Evolutionary conservation across 1,140 invertebrate genomes (phyloP).

Genomic region (Pachypeltis micranthus): DNA sequence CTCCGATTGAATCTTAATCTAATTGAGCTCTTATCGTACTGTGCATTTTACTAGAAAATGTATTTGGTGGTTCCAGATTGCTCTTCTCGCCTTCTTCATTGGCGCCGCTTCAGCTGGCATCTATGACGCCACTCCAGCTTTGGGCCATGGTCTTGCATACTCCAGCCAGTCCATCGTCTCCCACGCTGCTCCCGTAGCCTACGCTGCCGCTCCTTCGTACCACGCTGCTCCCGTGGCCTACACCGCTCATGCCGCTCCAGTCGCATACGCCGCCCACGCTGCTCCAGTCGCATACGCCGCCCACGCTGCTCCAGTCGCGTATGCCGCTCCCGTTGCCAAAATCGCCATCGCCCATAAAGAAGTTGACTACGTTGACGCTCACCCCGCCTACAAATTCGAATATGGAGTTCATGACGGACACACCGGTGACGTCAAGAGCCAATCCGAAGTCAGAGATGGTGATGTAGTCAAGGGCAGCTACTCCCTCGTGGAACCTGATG

Average conservation of each 20-base stretch:
- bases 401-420: neutral
- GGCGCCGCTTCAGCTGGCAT: neutral
- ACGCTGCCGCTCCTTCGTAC: neutral
- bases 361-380: slow-evolving; percentile 4
- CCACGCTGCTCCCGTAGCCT: neutral
- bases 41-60: too few species aligned
- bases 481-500: slow-evolving; percentile 3
- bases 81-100: neutral
- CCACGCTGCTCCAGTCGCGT: neutral
- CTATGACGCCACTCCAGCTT: neutral
- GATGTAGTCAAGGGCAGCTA: slow-evolving; percentile 5
- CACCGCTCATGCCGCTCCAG: neutral
- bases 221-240: slow-evolving; percentile 3
- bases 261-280: neutral
- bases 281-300: neutral
- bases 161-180: slow-evolving; percentile 3
- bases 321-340: neutral
- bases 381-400: slow-evolving; percentile 3
- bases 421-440: slow-evolving; percentile 5
- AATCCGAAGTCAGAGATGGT: neutral
- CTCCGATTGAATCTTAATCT: too few species aligned
- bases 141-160: neutral
- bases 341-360: neutral
- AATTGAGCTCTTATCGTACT: too few species aligned
- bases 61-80: neutral